phyloP scores from a whole-genome alignment of 2,797 vertebrate genomes.

The Eulemur coronatus region DNA sequence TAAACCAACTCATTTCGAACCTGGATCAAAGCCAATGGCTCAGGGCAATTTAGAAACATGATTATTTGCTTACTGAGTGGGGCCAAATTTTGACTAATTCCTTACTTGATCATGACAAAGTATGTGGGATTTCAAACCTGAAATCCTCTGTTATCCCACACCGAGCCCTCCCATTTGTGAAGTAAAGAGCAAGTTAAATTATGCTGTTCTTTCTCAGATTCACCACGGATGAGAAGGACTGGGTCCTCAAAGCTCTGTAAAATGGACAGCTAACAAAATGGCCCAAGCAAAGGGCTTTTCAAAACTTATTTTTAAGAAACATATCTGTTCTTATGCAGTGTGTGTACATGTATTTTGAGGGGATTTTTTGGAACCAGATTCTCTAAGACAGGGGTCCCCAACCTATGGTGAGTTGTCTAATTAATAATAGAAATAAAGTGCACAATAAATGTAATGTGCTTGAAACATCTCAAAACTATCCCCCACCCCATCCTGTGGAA shows the following conservation, averaged over 20 bases:
- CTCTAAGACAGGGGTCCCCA: neutral
- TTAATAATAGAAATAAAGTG: no score
- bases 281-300: neutral
- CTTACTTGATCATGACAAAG: neutral
- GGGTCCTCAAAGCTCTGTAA: neutral
- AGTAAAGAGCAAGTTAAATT: neutral
- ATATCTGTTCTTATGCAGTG: neutral
- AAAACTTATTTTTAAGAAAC: neutral
- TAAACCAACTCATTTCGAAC: neutral
- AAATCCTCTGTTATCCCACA: neutral
- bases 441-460: no score
- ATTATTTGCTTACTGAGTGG: neutral
- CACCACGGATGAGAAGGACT: neutral
- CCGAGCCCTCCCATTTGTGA: neutral
- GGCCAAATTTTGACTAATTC: neutral
- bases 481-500: no score
- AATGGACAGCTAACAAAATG: neutral
- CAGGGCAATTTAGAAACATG: neutral
- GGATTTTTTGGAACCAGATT: neutral
- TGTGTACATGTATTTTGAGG: neutral
- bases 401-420: no score
- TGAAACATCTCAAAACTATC: no score
- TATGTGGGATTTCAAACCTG: neutral
- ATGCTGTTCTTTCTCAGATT: neutral
- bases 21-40: neutral